These are phyloP conservation scores for Aporrectodea caliginosa DNA, from an alignment of 1,140 invertebrate species.

Conservation along the genomic window DNA sequence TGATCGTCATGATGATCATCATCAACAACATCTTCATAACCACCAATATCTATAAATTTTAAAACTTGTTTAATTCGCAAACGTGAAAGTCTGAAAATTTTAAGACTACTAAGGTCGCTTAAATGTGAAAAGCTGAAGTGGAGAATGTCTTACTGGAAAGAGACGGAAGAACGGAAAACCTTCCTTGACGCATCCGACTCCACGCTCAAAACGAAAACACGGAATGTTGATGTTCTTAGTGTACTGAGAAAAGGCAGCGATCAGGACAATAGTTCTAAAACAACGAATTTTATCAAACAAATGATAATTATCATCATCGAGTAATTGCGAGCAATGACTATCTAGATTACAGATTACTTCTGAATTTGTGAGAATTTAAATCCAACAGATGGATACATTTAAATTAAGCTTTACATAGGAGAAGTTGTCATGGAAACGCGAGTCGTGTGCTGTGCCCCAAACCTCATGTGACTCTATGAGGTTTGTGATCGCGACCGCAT, in stretches of 20 bases:
- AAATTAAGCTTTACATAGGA: too few species aligned
- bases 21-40: too few species aligned
- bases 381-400: too few species aligned
- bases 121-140: not conserved
- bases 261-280: constrained; percentile 28
- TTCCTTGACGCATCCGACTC: constrained; percentile 38
- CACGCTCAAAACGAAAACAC: not conserved
- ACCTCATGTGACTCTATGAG: too few species aligned
- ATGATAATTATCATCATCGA: not conserved
- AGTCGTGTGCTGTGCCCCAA: too few species aligned
- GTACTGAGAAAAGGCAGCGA: constrained; percentile 31
- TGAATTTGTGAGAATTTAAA: not conserved
- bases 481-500: too few species aligned
- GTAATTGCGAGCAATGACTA: not conserved
- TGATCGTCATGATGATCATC: too few species aligned
- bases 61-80: not conserved
- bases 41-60: not conserved
- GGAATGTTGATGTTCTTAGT: constrained; percentile 23
- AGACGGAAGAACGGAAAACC: constrained; percentile 29
- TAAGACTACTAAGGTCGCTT: not conserved
- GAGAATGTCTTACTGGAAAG: constrained; percentile 24
- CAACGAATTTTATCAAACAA: not conserved
- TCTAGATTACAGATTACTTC: not conserved
- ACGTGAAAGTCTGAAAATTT: not conserved
- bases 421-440: too few species aligned